Conservation (phyloP, 2,888 invertebrate genomes). For the Apotomis betuletana region DNA sequence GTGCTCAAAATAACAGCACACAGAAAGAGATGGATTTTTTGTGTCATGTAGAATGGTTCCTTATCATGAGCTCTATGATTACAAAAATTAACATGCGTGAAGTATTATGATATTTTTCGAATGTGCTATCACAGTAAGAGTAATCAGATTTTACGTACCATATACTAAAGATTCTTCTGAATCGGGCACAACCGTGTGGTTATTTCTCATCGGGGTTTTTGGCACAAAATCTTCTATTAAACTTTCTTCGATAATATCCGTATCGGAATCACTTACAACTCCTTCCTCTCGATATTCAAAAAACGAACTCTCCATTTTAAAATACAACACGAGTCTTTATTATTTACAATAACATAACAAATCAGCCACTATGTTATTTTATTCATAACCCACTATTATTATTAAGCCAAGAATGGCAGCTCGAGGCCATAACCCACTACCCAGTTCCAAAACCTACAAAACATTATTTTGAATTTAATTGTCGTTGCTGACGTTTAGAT, state of each 20-base stretch:
- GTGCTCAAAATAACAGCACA: too few relatives aligned
- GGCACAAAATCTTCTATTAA: slow-evolving; percentile 56
- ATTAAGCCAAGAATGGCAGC: too few relatives aligned
- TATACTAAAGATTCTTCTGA: slow-evolving; percentile 68
- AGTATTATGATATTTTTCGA: too few relatives aligned
- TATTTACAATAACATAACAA: slow-evolving; percentile 2
- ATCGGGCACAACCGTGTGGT: slow-evolving; percentile 71
- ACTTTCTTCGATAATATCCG: slow-evolving; percentile 72
- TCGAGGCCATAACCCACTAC: too few relatives aligned
- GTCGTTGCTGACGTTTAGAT: slow-evolving; percentile 55
- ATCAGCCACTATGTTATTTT: slow-evolving; percentile 2
- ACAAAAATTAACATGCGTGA: too few relatives aligned
- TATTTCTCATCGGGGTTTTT: slow-evolving; percentile 59
- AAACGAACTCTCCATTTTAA: slow-evolving; percentile 72
- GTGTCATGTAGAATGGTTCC: too few relatives aligned
- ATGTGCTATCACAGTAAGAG: not conserved
- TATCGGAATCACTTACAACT: slow-evolving; percentile 62
- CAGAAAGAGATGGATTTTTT: too few relatives aligned
- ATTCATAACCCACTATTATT: not conserved
- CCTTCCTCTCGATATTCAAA: slow-evolving; percentile 70
- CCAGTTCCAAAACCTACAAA: slow-evolving; percentile 11
- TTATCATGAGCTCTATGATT: too few relatives aligned
- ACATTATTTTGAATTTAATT: slow-evolving; percentile 53
- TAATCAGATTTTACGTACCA: slow-evolving; percentile 52
- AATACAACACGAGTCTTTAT: not conserved